Conservation (phyloP, 2,797 vertebrate genomes). For the Xenentodon cancila region DNA sequence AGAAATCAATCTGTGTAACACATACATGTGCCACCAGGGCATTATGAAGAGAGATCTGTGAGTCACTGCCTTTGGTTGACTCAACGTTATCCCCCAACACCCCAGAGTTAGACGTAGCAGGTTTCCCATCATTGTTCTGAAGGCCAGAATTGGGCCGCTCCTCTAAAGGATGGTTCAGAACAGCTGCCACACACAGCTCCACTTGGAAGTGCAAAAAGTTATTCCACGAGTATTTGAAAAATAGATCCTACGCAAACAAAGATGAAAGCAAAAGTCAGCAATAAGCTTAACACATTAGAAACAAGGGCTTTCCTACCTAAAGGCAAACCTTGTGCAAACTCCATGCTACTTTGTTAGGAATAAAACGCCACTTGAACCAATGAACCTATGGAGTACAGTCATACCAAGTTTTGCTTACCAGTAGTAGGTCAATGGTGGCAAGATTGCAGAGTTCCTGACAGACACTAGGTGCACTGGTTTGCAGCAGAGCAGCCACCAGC, state of each 20-base stretch:
- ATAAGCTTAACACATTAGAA: neutral
- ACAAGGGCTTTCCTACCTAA: too few relatives aligned
- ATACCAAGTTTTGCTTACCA: conserved; percentile 80
- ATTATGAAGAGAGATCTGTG: conserved; percentile 74
- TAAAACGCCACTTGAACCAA: too few relatives aligned
- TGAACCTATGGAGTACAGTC: too few relatives aligned
- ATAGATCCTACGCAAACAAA: conserved; percentile 87
- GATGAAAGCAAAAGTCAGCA: neutral
- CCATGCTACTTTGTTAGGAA: too few relatives aligned
- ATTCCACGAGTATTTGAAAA: conserved; percentile 99
- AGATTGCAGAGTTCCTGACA: conserved; percentile 94
- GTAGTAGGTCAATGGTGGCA: conserved; percentile 89
- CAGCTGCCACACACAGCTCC: conserved; percentile 92
- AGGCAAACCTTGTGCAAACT: too few relatives aligned
- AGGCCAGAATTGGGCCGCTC: conserved; percentile 66
- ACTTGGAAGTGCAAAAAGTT: conserved; percentile 99
- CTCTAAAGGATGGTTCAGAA: conserved; percentile 88
- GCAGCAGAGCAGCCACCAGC: conserved; percentile 92
- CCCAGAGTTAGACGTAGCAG: conserved; percentile 36
- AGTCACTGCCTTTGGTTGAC: conserved; percentile 45
- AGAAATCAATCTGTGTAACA: neutral
- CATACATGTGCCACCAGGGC: conserved; percentile 91
- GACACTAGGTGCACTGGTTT: conserved; percentile 89
- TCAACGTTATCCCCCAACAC: conserved; percentile 61
- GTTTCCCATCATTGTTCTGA: conserved; percentile 79